Percentiles rank a stretch among this genome's conserved stretches.
phyloP scores from a whole-genome alignment of 2,888 invertebrate species.

The Microplitis deprimator region DNA sequence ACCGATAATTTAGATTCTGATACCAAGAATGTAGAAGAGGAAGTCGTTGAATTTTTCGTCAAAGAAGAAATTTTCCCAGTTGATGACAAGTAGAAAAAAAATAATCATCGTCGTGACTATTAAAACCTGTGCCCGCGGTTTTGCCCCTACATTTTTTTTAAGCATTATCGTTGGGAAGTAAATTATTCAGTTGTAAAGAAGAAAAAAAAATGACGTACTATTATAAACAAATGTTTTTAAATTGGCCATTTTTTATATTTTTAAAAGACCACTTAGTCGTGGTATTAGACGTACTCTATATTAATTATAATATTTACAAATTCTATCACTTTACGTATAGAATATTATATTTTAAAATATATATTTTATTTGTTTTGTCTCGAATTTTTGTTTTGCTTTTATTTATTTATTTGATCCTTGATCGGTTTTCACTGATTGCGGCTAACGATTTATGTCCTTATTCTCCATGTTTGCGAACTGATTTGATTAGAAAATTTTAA shows the following conservation, averaged over 20 bases:
- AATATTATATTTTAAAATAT: slow-evolving; percentile 5
- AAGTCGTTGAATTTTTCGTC: slow-evolving; percentile 97
- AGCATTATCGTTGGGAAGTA: neutral
- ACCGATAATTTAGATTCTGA: slow-evolving; percentile 94
- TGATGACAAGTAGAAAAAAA: slow-evolving; percentile 75
- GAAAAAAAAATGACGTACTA: neutral
- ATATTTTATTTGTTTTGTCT: slow-evolving; percentile 27
- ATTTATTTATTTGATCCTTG: too few relatives aligned
- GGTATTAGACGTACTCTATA: slow-evolving; percentile 53
- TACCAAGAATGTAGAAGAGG: slow-evolving; percentile 90
- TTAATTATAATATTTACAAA: neutral
- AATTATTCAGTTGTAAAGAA: neutral
- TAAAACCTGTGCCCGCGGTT: slow-evolving; percentile 21
- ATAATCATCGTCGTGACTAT: slow-evolving; percentile 34
- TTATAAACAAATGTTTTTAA: neutral
- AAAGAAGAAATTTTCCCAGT: slow-evolving; percentile 91
- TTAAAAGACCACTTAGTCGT: neutral
- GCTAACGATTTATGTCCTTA: too few relatives aligned
- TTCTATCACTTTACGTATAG: neutral
- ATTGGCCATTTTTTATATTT: neutral
- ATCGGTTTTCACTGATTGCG: too few relatives aligned
- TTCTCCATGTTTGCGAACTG: too few relatives aligned
- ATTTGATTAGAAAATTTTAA: too few relatives aligned
- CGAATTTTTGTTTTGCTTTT: neutral
- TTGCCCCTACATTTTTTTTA: slow-evolving; percentile 10